A percentile compares a stretch with the other conserved stretches of the same genome.
Evolutionary conservation across 2,888 invertebrate species (phyloP).

Genomic region (Cantharis rufa): DNA sequence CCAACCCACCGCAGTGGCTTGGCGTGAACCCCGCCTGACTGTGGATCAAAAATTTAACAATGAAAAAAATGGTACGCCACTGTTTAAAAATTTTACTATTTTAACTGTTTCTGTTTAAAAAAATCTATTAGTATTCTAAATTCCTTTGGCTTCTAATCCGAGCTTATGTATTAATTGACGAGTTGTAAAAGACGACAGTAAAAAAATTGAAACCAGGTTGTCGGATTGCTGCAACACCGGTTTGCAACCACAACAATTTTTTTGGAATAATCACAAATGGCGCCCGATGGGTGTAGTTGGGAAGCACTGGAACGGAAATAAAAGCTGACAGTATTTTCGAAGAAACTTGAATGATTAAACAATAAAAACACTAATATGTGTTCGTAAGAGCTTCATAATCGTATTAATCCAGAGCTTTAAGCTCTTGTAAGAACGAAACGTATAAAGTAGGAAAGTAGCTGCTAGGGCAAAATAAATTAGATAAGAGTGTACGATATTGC

Average conservation of each 20-base stretch:
- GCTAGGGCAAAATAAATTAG: slow-evolving; percentile 6
- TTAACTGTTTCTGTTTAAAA: background rate
- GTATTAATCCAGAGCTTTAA: background rate
- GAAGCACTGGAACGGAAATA: background rate
- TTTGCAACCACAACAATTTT: background rate
- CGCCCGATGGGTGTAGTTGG: background rate
- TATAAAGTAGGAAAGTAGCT: background rate
- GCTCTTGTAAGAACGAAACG: background rate
- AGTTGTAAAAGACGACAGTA: background rate
- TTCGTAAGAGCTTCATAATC: background rate
- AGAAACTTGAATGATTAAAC: background rate
- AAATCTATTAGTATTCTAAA: background rate
- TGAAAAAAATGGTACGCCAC: background rate
- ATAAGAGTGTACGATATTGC: slow-evolving; percentile 4
- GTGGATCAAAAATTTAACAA: too few relatives aligned
- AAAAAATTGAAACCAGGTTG: background rate
- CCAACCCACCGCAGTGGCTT: too few relatives aligned
- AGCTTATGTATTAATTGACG: background rate
- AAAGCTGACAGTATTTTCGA: background rate
- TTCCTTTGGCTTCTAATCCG: background rate
- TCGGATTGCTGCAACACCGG: background rate
- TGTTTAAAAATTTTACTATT: background rate
- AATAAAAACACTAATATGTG: background rate
- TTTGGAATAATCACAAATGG: background rate
- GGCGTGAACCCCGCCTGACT: too few relatives aligned